Base-by-base conservation (phyloP, 2,113 vertebrate species). In the Oriolus oriolus region DNA sequence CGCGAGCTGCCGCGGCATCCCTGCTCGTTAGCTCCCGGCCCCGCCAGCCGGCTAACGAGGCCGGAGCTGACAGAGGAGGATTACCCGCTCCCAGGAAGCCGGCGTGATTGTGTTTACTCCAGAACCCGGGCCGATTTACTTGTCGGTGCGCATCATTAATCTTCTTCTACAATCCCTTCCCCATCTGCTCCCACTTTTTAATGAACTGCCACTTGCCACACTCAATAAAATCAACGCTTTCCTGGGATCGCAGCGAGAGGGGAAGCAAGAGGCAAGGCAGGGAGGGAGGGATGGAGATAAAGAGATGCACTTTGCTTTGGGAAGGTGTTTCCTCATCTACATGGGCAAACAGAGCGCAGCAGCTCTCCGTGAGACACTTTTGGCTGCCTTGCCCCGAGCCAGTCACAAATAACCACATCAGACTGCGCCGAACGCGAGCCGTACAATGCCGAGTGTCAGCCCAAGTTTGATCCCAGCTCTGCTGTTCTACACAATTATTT, bases 121-220 rank as follows among this genome's bases (percentile, higher is more conserved):
- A 87, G 96, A 98, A 96, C 96, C 96, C 74, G 96, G 97, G 96
- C 97, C 97, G 97, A 92, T 96, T 97, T 95, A 97, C 96, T 96
- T 97, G 97, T 97, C 97, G 96, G 96, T 97, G 97, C 60, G 95
- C 97, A 96, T 97, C 98, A 98, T 98, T 98, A 97, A 98, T 98
- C 98, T 98, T 98, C 97, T 95, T 95, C 97, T 97, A 97, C 97
- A 97, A 96, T 97, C 97, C 97, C 94, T 92, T 97, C 97, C 97
- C 98, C 98, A 98, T 97, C 97, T 98, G 98, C 97, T 97, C 97
- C 98, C 96, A 97, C 97, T 98, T 97, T 98, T 98, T 98, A 98
- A 98, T 97, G 98, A 98, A 97, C 97, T 97, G 97, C 97, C 98
- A 97, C 97, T 98, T 98, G 98, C 98, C 98, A 95, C 97, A 97